Evolutionary conservation across 2,888 invertebrate genomes (phyloP), one percentile per base, ranked within the genome.

Genomic region (Clostera curtula): DNA sequence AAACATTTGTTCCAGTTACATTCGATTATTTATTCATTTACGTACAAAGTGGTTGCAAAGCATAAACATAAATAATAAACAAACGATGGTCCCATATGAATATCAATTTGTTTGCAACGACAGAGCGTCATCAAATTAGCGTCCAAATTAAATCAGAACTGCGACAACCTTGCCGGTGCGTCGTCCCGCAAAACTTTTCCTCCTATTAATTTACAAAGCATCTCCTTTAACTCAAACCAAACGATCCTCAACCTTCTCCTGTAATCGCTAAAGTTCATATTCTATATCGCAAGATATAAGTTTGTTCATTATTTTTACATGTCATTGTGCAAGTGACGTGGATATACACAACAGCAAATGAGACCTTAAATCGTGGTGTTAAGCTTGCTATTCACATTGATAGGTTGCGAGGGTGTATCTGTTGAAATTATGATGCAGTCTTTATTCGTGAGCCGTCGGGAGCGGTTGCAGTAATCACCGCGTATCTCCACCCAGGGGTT

Each of bases 401-500:
- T 53, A 24, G 24, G 27, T 37, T 31, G 49, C 54, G 56, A 67
- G 77, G 76, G 76, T 75, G 74, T 79, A 74, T 82, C 80, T 79
- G 77, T 77, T 82, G 76, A 77, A 83, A 83, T 83, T 83, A 83
- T 82, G 83, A 83, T 83, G 82, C 83, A 82, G 82, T 82, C 82
- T 82, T 82, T 83, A 83, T 80, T 79, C 74, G 83, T 80, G 79
- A 79, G 77, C 80, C 80, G 82, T 77, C 79, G 82, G 82, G 80
- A 82, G 80, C 82, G 82, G 82, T 82, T 80, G 82, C 80, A 82
- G 82, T 83, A 83, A 83, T 83, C 83, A 83, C 82, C 82, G 80
- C 77, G 82, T 80, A 79, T 83, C 83, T 82, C 77, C 79, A 80
- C 72, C 79, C 80, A 79, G 79, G 83, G 82, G 83, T 72, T 76